Base-by-base conservation (phyloP, 2,888 invertebrate species). In the Eupithecia tripunctaria region DNA sequence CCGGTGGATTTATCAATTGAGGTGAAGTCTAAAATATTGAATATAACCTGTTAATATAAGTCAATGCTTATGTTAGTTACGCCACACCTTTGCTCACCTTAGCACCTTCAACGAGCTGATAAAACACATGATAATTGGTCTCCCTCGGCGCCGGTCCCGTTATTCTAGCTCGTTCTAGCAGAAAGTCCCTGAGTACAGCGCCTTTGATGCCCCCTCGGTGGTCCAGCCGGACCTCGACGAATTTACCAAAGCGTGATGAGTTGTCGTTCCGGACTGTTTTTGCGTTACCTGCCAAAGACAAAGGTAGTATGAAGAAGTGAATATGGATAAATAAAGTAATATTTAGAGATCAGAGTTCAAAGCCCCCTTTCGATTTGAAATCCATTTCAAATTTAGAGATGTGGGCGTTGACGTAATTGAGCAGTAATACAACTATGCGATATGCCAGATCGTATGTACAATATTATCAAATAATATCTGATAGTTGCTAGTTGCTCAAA, bases 261-360 rank as follows among this genome's bases (percentile, higher is more conserved):
- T 98, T 98, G 91, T 98, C 98, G 87, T 98, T 98, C 65, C 98
- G 96, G 15, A 98, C 97, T 0, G 98, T 98, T 92, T 98, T 98
- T 1, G 98, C 98, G 91, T 98, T 98, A 71, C 98, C 98, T 98
- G 87, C 10, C 62, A 68, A 5, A 10, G 18, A 51, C 4, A 63
- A 36, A 63, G 21, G 27, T 62, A 18, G 4, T 59, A 27, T 59
- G 27, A 47, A 10, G 8, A 51, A 21, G n/a, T 51, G n/a, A 51
- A 21, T 8, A 21, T 10, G 51, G 36, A 36, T 36, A 5, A 43
- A 18, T 43, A 18, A n/a, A 14, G 43, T 43, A 43, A 15, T n/a
- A n/a, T 47, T 47, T 47, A n/a, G n/a, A 47, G 18, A 47, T 7
- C 6, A 18, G 4, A 47, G 51, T 21, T 15, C 10, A 21, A 1